Evolutionary conservation across 2,797 vertebrate species (phyloP), one percentile per base, ranked within the genome.

Genomic region (Diglossa cyanea): DNA sequence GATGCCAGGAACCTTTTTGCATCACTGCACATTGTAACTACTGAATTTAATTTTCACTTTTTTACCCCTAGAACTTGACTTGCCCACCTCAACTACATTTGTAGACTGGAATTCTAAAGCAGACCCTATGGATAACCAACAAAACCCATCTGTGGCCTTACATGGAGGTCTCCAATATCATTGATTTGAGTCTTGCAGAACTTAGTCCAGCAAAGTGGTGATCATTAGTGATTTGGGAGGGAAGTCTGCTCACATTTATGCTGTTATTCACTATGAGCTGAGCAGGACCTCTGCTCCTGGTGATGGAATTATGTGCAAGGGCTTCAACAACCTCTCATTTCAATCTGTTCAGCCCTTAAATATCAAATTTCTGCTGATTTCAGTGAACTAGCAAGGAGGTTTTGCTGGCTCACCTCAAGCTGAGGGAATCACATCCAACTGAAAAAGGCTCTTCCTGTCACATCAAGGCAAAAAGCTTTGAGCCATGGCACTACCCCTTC

Each of bases 181-280:
- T 4, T 3, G 16, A 33, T 3, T 5, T 13, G 30, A 37, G 11
- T 17, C 26, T 62, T 73, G 33, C 23, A 90, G 63, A 51, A 37
- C n/a, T 51, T 17, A 58, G 4, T n/a, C 26, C 35, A 73, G 62
- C 18, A 19, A 62, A 71, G 47, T 1, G 2, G 3, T 35, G 37
- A 57, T 23, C 23, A 10, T 33, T 2, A 26, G 37, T 0, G 6
- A 60, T 31, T 1, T 30, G 53, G 68, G 35, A 11, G 54, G 51
- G 40, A 70, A 4, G 15, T 62, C 58, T 35, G 2, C 55, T 47
- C 47, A 7, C 16, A n/a, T 7, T 30, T 35, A 2, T 17, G 11
- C 16, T 17, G n/a, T 33, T 17, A 23, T 0, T 60, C 15, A 28
- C 47, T 2, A 5, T 0, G 2, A 75, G 48, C 35, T n/a, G 51